These are phyloP conservation scores for Epizoanthus ramosus DNA, from an alignment of 92 coral and sea anemone genomes.

Conservation along the genomic window DNA sequence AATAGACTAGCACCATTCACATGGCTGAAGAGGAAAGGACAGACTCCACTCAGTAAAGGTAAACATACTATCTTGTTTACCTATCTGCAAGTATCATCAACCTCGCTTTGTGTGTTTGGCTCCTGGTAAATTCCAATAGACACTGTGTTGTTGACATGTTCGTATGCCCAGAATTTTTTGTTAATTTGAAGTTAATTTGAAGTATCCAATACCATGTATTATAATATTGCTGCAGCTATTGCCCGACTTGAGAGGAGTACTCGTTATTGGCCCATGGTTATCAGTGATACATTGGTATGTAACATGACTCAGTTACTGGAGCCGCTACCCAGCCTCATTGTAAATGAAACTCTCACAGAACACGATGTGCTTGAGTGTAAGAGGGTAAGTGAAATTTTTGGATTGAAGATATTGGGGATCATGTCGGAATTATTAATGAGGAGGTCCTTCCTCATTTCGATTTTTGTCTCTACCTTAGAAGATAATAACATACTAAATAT, in stretches of 20 bases:
- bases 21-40: conserved; percentile 84
- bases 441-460: neutral
- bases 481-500: too few relatives aligned
- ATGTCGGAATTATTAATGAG: neutral
- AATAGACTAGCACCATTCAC: conserved; percentile 94
- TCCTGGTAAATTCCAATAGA: neutral
- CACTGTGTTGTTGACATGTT: neutral
- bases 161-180: neutral
- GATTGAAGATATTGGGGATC: neutral
- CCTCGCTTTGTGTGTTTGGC: too few relatives aligned
- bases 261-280: conserved; percentile 97
- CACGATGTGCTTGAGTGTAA: conserved; percentile 88
- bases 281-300: conserved; percentile 92
- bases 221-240: conserved; percentile 53
- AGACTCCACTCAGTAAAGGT: conserved; percentile 77
- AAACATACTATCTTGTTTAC: neutral
- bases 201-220: neutral
- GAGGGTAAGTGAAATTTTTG: conserved; percentile 59
- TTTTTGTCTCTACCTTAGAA: neutral
- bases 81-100: neutral
- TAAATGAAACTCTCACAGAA: conserved; percentile 88
- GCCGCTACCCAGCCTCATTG: conserved; percentile 77
- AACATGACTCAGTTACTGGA: conserved; percentile 91
- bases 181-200: neutral
- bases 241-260: conserved; percentile 93